These are phyloP conservation scores for Tragopan temminckii DNA, from an alignment of 2,797 vertebrate genomes.

Conservation along the genomic window DNA sequence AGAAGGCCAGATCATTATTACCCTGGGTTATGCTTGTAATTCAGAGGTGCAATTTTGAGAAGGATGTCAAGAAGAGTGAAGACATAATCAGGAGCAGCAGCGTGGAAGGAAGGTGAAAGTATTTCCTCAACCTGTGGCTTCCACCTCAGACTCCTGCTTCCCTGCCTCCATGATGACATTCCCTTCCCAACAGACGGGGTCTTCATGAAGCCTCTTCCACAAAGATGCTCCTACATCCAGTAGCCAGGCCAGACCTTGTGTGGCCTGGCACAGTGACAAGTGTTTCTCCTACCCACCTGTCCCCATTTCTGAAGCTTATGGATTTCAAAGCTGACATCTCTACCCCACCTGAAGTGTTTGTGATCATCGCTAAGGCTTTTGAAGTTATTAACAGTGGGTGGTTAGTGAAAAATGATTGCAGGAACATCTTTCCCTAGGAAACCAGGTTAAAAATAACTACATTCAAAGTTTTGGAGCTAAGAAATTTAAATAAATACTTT, in stretches of 20 bases:
- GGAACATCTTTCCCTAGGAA: slow-evolving; percentile 42
- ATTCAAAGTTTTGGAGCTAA: neutral
- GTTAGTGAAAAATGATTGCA: slow-evolving; percentile 44
- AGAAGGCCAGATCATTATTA: neutral
- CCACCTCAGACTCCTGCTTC: neutral
- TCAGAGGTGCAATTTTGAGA: neutral
- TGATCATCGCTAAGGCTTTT: neutral
- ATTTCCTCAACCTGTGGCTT: neutral
- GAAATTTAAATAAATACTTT: slow-evolving; percentile 38
- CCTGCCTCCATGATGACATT: accelerated
- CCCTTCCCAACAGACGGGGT: accelerated
- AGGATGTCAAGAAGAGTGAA: neutral
- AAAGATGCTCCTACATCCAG: accelerated
- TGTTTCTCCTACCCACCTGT: neutral
- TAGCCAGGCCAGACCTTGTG: neutral
- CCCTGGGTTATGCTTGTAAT: accelerated
- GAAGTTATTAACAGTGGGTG: slow-evolving; percentile 55
- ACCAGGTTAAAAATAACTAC: slow-evolving; percentile 52
- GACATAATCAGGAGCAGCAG: neutral
- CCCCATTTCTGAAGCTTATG: accelerated
- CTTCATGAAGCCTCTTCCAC: neutral
- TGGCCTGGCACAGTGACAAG: neutral
- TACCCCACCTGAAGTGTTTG: neutral
- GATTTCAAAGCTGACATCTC: neutral
- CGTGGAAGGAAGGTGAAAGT: neutral